phyloP scores from a whole-genome alignment of 2,888 invertebrate species.

The Heteropelma amictum region DNA sequence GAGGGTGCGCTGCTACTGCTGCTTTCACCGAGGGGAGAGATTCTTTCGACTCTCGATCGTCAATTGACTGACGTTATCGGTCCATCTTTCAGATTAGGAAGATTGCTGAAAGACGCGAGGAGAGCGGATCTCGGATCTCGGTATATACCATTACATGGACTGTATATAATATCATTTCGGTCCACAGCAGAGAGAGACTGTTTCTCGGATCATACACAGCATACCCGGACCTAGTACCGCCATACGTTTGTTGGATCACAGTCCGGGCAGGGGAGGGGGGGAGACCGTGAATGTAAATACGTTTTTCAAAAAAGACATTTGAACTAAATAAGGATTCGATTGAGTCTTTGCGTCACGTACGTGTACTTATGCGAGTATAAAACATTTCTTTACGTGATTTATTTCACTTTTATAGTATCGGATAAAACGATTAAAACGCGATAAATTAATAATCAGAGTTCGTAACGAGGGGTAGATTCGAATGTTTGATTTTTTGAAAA shows the following conservation, averaged over 20 bases:
- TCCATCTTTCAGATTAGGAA: slow-evolving; percentile 74
- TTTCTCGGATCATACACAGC: background rate
- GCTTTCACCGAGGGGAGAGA: slow-evolving; percentile 32
- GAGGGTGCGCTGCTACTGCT: slow-evolving; percentile 24
- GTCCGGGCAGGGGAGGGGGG: too few relatives aligned
- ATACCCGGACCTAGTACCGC: background rate
- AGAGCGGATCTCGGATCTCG: slow-evolving; percentile 20
- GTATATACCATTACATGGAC: background rate
- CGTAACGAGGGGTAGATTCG: too few relatives aligned
- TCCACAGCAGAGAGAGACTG: background rate
- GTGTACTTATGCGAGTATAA: too few relatives aligned
- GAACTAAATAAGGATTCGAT: too few relatives aligned
- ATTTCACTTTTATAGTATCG: too few relatives aligned
- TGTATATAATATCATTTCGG: slow-evolving; percentile 1
- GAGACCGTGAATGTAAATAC: background rate
- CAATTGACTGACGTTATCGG: slow-evolving; percentile 76
- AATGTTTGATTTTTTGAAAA: too few relatives aligned
- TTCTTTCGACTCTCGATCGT: slow-evolving; percentile 71
- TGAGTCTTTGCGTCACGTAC: too few relatives aligned
- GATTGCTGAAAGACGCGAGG: slow-evolving; percentile 64
- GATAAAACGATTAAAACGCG: too few relatives aligned
- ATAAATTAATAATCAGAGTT: too few relatives aligned
- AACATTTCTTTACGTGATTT: too few relatives aligned
- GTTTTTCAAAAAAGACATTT: too few relatives aligned
- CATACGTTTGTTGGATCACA: too few relatives aligned